Evolutionary conservation across 2,113 vertebrate species (phyloP), one percentile per base, ranked within the genome.

Genomic region (Paramormyrops kingsleyae): DNA sequence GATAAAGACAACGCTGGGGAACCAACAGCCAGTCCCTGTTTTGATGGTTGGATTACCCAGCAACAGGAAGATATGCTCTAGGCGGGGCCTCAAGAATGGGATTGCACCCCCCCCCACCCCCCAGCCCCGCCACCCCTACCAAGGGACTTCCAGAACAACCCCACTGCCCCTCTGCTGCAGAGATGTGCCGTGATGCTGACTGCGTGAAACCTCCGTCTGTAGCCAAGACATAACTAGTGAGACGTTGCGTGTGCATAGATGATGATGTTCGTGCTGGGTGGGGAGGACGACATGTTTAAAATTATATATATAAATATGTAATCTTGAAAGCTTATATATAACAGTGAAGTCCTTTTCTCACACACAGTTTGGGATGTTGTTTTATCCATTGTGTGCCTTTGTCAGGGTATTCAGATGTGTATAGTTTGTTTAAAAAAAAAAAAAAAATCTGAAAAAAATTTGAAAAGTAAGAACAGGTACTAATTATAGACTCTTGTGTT

Each of bases 301-400:
- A n/a, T 87, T 52, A 87, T 53, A 53, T 87, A 53, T 86, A 91
- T 93, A 90, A 92, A 94, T 93, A 93, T 90, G 89, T 88, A 91
- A 86, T 86, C 83, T 86, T 39, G 74, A 80, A 80, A 80, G 74
- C 74, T 80, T 80, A 84, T 84, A 84, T 84, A 84, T 84, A 92
- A 92, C 92, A 91, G 91, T 92, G 90, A 62, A 85, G 42, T 87
- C 85, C 46, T 47, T 77, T 21, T 62, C 31, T 59, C 89, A 91
- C 95, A 88, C 94, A 94, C 95, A 94, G 95, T 93, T 94, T 94
- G 93, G 92, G 92, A 91, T 93, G 91, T 88, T 90, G 93, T 95
- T 95, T 94, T 94, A 94, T 96, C 95, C 94, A 95, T 96, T 93
- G 95, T 96, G 96, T 96, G 96, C 96, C 96, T 96, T 96, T 93